These are phyloP conservation scores for Betta splendens DNA, from an alignment of 2,797 vertebrate species.

Conservation along the genomic window DNA sequence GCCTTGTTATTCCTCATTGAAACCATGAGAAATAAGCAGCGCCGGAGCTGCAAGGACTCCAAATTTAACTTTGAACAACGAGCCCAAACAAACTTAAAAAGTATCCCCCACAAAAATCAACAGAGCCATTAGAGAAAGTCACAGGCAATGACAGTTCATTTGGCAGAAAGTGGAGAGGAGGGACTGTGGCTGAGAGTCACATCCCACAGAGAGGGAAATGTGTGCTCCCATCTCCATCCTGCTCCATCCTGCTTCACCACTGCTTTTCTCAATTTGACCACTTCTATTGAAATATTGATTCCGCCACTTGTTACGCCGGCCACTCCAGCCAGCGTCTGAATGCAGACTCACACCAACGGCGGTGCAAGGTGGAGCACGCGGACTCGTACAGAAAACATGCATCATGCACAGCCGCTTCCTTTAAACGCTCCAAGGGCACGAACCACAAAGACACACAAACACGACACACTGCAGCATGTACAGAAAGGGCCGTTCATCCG, in stretches of 20 bases:
- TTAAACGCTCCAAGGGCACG: slow-evolving; percentile 9
- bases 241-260: slow-evolving; percentile 36
- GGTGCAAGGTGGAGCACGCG: slow-evolving; percentile 18
- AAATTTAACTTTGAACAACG: slow-evolving; percentile 9
- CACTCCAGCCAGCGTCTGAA: slow-evolving; percentile 52
- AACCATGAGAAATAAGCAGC: slow-evolving; percentile 10
- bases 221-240: slow-evolving; percentile 36
- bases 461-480: neutral
- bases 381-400: slow-evolving; percentile 9
- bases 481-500: slow-evolving; percentile 1
- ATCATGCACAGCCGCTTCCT: slow-evolving; percentile 3
- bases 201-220: slow-evolving; percentile 48
- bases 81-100: slow-evolving; percentile 30
- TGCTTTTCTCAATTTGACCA: slow-evolving; percentile 53
- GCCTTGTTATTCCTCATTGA: slow-evolving; percentile 12
- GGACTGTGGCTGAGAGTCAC: slow-evolving; percentile 40
- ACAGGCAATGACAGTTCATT: slow-evolving; percentile 38
- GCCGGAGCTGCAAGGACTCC: slow-evolving; percentile 2
- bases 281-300: slow-evolving; percentile 72
- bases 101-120: slow-evolving; percentile 52
- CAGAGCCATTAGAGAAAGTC: slow-evolving; percentile 77
- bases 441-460: slow-evolving; percentile 16
- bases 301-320: slow-evolving; percentile 51
- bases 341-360: slow-evolving; percentile 24
- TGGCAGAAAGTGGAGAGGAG: slow-evolving; percentile 56